Percentiles rank a stretch among this genome's conserved stretches.
These are phyloP conservation scores for Leptinotarsa lineolata DNA, from an alignment of 1,140 invertebrate genomes.

Conservation along the genomic window DNA sequence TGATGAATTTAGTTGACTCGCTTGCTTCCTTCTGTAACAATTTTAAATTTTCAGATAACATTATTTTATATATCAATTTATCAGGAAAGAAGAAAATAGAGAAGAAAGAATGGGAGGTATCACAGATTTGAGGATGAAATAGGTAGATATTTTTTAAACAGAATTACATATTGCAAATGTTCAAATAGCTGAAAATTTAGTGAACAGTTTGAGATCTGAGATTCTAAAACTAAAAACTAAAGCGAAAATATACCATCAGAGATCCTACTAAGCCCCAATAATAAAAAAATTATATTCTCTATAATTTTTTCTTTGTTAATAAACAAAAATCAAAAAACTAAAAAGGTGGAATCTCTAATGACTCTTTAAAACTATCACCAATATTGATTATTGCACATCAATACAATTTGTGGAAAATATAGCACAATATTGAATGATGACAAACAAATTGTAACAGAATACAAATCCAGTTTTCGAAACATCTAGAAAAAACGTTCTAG, in stretches of 20 bases:
- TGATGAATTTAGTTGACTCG: background rate
- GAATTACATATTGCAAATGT: slow-evolving; percentile 38
- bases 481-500: background rate
- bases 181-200: slow-evolving; percentile 36
- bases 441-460: slow-evolving; percentile 11
- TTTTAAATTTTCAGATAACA: background rate
- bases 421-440: slow-evolving; percentile 30
- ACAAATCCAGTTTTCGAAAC: background rate
- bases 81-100: slow-evolving; percentile 3
- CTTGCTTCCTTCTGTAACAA: background rate
- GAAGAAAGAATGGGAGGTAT: slow-evolving; percentile 40
- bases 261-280: slow-evolving; percentile 43
- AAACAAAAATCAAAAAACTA: slow-evolving; percentile 36
- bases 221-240: slow-evolving; percentile 45
- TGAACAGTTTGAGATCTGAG: slow-evolving; percentile 46
- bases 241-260: slow-evolving; percentile 38
- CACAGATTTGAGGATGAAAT: slow-evolving; percentile 50
- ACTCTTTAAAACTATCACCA: slow-evolving; percentile 33
- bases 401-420: slow-evolving; percentile 37
- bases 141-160: slow-evolving; percentile 31
- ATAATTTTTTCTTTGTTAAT: slow-evolving; percentile 33
- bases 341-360: slow-evolving; percentile 45
- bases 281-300: slow-evolving; percentile 37
- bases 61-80: background rate
- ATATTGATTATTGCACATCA: slow-evolving; percentile 49